Base-by-base conservation (phyloP, 2,888 invertebrate genomes). In the Lasius fuliginosus region DNA sequence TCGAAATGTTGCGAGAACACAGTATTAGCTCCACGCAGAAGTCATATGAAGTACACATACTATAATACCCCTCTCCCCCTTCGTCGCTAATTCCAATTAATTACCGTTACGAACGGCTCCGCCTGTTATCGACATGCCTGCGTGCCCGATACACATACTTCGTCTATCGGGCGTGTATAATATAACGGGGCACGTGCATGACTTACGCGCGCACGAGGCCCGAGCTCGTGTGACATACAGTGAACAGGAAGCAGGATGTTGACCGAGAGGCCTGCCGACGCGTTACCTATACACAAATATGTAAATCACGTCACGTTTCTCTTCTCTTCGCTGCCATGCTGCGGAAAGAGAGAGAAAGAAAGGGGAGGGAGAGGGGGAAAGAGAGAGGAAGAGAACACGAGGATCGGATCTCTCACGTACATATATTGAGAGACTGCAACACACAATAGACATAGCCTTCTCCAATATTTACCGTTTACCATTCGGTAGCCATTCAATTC, bases 161-260 rank as follows among this genome's bases (percentile, higher is more conserved):
- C 60, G 73, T 75, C 73, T 60, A 83, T 84, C 76, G 81, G 60
- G 49, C 62, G 73, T 62, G 79, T 87, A 87, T 33, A 23, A 23
- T 33, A 33, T 87, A 87, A 87, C 88, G 87, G 88, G 68, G 60
- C 58, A 73, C 74, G 74, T 75, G 56, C 62, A 62, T 49, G 75
- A 69, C 85, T 74, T 64, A 68, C 30, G 53, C 42, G 30, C 68
- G 77, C 62, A 69, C 67, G 73, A 30, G 65, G 42, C 27, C 27
- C 64, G 74, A 42, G 62, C 86, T 60, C 76, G 42, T 81, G 58
- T 64, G 64, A 56, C 81, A 60, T 62, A 76, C 67, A 60, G 82
- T 73, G 82, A 68, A 84, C 88, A 89, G 88, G 88, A 89, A 89
- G 87, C 89, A 88, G 89, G 89, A 88, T 89, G 88, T 88, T 89